These are phyloP conservation scores for Nephila pilipes DNA, from an alignment of 1,140 invertebrate species.

Conservation along the genomic window DNA sequence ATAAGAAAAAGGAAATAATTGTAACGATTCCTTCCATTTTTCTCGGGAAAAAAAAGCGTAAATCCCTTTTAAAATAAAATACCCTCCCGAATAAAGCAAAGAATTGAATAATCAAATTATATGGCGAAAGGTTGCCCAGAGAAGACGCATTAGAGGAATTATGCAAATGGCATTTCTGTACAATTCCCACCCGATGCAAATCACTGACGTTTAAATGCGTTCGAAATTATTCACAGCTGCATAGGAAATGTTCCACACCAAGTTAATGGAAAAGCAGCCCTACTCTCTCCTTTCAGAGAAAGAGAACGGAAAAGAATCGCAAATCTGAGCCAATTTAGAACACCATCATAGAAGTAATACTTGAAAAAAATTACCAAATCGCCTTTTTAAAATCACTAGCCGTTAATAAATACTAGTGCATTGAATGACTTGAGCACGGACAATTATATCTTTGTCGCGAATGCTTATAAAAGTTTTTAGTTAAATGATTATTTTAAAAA, in stretches of 20 bases:
- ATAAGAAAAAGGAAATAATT: neutral
- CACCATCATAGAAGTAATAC: neutral
- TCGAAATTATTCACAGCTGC: neutral
- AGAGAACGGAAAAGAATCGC: neutral
- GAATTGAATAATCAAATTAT: neutral
- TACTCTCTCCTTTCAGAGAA: neutral
- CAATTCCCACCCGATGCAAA: neutral
- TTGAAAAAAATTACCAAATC: neutral
- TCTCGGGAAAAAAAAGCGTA: neutral
- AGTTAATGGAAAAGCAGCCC: neutral
- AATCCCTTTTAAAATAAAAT: neutral
- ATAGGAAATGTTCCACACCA: neutral
- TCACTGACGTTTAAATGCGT: constrained; percentile 3
- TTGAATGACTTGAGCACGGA: neutral
- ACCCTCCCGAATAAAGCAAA: neutral
- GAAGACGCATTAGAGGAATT: neutral
- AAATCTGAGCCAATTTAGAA: neutral
- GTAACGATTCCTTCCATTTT: neutral
- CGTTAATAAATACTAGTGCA: neutral
- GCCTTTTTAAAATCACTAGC: neutral
- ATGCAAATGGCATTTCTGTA: neutral
- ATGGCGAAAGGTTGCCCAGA: neutral
- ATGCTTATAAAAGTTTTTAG: neutral
- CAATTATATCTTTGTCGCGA: neutral
- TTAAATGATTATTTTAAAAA: neutral